These are phyloP conservation scores for Phrynocephalus versicolor DNA, from an alignment of 2,113 vertebrate species.

Conservation along the genomic window DNA sequence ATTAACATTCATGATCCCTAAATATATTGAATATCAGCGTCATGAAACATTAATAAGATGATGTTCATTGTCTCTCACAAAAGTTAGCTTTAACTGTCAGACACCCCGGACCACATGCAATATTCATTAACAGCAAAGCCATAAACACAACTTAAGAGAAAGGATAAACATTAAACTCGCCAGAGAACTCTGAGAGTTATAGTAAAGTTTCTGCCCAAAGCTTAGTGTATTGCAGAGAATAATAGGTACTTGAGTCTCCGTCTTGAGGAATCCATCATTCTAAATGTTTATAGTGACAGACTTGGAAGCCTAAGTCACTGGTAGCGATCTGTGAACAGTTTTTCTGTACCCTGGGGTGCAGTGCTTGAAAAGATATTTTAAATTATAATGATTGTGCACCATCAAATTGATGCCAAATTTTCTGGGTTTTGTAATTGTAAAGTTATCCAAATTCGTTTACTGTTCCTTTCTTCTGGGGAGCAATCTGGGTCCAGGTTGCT, in stretches of 20 bases:
- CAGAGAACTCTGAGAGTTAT: background rate
- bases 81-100: slow-evolving; percentile 21
- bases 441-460: no score
- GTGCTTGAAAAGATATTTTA: background rate
- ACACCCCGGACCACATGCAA: background rate
- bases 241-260: background rate
- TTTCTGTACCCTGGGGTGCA: background rate
- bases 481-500: no score
- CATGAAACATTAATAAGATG: background rate
- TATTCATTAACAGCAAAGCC: slow-evolving; percentile 26
- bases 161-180: slow-evolving; percentile 5
- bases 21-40: slow-evolving; percentile 17
- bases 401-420: no score
- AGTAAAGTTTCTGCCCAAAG: background rate
- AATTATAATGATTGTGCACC: background rate
- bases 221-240: background rate
- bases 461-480: no score
- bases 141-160: slow-evolving; percentile 4
- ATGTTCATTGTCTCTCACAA: slow-evolving; percentile 8
- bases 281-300: background rate
- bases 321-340: background rate
- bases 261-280: background rate
- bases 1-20: background rate
- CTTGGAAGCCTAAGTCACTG: background rate
- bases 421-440: no score